Evolutionary conservation across 2,888 invertebrate species (phyloP), one percentile per base, ranked within the genome.

Genomic region (Xanthorhoe spadicearia): DNA sequence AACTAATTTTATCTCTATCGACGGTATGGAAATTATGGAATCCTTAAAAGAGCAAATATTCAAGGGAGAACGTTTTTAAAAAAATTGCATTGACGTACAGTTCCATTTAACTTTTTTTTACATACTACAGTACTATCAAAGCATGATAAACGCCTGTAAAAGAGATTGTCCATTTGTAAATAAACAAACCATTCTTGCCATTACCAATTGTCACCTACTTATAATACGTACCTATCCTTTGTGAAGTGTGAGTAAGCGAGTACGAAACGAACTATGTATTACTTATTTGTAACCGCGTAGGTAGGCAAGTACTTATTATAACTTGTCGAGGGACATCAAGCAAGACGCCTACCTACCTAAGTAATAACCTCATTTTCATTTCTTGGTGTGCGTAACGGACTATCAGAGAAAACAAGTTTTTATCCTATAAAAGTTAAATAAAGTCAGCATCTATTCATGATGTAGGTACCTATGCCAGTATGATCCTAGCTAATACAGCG

Each of bases 401-500:
- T 0, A 48, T 17, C 18, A 55, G 23, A 60, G 15, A 66, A 61
- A 66, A 66, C 61, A 38, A 56, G 28, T 46, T 57, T 61, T 50
- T 61, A 38, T 18, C 46, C 32, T 60, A 52, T 50, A 60, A 55
- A 57, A 52, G 38, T 49, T 48, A 6, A 48, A 51, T 56, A 17
- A 61, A 53, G 13, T 48, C 15, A 13, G 53, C 46, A n/a, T 43
- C 43, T 56, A 55, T 18, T 61, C 23, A 78, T 77, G 74, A 74
- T 68, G 51, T 74, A 76, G 75, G 13, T 17, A 15, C 17, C 7
- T 17, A 48, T 17, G 15, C 17, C 48, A 76, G 74, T 72, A 70
- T 72, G 70, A 76, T 78, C 77, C 77, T 70, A n/a, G n/a, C n/a
- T n/a, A 74, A 75, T 79, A 80, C 73, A 75, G 63, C 67, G 71